Evolutionary conservation across 2,113 vertebrate species (phyloP), one percentile per base, ranked within the genome.

Genomic region (Salvator merianae): DNA sequence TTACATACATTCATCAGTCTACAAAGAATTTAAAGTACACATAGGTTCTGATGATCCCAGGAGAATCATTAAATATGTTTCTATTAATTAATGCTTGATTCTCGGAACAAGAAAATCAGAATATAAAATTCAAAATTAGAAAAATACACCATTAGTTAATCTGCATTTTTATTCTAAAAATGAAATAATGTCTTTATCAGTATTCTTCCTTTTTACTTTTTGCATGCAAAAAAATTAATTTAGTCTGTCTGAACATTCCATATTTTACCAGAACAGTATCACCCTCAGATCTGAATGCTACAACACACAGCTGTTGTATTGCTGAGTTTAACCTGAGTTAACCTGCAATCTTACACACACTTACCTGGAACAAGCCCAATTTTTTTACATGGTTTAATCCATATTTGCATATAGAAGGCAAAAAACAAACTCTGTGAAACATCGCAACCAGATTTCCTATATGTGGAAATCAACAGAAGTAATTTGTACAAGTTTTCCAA

Each of bases 1-100:
- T 96, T 94, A 95, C 83, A 85, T 85, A 85, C 96, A 96, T 96
- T 96, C 95, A 92, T 91, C 91, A 93, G 34, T 94, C 91, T 94
- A 84, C 95, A 91, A 89, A 89, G 92, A 90, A 84, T 73, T 59
- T 87, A 47, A 84, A 62, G 76, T 93, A 91, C 84, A 88, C 89
- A 85, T 72, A 86, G 86, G 76, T 94, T 89, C 93, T 86, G 83
- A 73, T 72, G 53, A 84, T 85, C 40, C 38, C 69, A 79, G 62
- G 38, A 90, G 40, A 91, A 93, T 94, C 90, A 92, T 72, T 65
- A 66, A 22, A 55, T 71, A 63, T 2, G 20, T 85, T 83, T 87
- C 88, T 71, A 79, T 79, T 79, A 87, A 89, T 88, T 86, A 87
- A 65, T 86, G 83, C 90, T 86, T 77, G 79, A 36, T 65, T 90